These are phyloP conservation scores for Thymelicus lineola DNA, from an alignment of 2,888 invertebrate species.

Conservation along the genomic window DNA sequence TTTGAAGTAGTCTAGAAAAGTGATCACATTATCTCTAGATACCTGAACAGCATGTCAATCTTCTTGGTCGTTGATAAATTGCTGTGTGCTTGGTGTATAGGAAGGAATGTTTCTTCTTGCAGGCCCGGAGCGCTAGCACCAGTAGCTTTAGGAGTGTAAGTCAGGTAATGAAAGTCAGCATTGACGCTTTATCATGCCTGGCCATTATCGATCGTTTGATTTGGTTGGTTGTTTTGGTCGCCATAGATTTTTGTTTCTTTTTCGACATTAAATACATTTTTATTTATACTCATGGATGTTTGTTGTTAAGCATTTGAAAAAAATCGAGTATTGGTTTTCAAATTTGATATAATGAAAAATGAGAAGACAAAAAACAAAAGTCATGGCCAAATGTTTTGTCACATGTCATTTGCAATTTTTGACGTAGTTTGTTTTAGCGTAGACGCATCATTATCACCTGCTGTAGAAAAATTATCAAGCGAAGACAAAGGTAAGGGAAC, in stretches of 20 bases:
- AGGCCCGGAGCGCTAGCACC: conserved; percentile 95
- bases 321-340: no score
- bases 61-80: conserved; percentile 67
- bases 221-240: conserved; percentile 62
- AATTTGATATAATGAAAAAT: no score
- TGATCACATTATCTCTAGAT: conserved; percentile 51
- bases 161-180: conserved; percentile 87
- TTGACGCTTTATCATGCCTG: conserved; percentile 70
- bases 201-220: conserved; percentile 63
- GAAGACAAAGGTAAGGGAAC: conserved; percentile 58
- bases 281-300: conserved; percentile 1
- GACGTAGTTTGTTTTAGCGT: conserved; percentile 76
- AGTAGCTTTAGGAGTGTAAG: conserved; percentile 96
- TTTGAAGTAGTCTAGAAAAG: conserved; percentile 2
- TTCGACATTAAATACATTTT: background rate
- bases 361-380: conserved; percentile 46
- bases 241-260: conserved; percentile 63
- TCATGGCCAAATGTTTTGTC: conserved; percentile 63
- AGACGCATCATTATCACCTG: conserved; percentile 64
- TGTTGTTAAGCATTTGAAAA: no score
- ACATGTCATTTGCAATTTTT: conserved; percentile 64
- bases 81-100: conserved; percentile 84
- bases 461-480: conserved; percentile 49
- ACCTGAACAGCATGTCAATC: conserved; percentile 70
- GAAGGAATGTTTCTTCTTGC: conserved; percentile 86